A percentile compares a stretch with the other conserved stretches of the same genome.
These are phyloP conservation scores for Heliopora coerulea DNA, from an alignment of 92 coral and sea anemone genomes.

Conservation along the genomic window DNA sequence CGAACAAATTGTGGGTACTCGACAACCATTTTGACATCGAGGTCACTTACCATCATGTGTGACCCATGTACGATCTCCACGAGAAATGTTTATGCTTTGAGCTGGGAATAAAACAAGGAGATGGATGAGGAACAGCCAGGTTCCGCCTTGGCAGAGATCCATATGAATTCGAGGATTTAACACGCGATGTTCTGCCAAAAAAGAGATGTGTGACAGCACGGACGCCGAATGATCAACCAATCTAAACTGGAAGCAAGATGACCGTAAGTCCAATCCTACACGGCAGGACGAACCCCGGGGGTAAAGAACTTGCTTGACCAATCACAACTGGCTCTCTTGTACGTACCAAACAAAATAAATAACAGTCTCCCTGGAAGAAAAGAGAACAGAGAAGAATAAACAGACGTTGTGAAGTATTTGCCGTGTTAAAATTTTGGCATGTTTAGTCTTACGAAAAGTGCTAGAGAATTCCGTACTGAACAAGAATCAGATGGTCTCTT, in stretches of 20 bases:
- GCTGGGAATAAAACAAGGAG: background rate
- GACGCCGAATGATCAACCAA: background rate
- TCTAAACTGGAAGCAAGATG: constrained; percentile 8
- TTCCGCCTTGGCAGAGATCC: background rate
- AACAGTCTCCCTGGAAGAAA: constrained; percentile 21
- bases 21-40: background rate
- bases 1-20: background rate
- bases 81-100: background rate
- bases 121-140: constrained; percentile 12
- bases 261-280: background rate
- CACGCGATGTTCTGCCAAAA: background rate
- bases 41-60: constrained; percentile 13
- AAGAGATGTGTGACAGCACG: background rate
- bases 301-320: constrained; percentile 5
- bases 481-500: too few species aligned
- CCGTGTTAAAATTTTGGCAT: too few species aligned
- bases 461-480: too few species aligned
- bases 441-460: too few species aligned
- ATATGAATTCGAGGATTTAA: background rate
- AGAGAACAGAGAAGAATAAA: constrained; percentile 1
- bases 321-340: constrained; percentile 4
- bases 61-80: background rate
- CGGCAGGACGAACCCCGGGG: constrained; percentile 27
- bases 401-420: too few species aligned
- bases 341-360: background rate